These are phyloP conservation scores for Scatophagus argus DNA, from an alignment of 2,113 vertebrate genomes.

Conservation along the genomic window DNA sequence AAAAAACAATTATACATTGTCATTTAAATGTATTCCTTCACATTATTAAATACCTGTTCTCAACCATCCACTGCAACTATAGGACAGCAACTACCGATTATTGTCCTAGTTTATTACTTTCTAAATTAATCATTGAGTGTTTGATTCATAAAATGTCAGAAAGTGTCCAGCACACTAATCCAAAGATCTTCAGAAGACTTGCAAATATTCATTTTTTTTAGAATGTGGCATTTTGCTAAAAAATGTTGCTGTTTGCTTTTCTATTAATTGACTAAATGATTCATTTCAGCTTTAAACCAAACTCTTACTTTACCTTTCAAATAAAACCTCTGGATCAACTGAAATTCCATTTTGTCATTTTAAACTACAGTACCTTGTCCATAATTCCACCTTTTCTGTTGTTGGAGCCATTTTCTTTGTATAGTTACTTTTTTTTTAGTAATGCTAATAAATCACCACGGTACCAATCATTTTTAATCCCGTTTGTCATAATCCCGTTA, in stretches of 20 bases:
- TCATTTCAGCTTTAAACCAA: background rate
- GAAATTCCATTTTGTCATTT: too few relatives aligned
- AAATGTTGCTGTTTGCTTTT: background rate
- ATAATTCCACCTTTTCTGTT: too few relatives aligned
- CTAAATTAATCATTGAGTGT: background rate
- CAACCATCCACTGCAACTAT: too few relatives aligned
- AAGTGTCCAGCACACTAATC: too few relatives aligned
- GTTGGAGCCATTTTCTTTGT: background rate
- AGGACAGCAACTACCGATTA: too few relatives aligned
- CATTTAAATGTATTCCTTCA: background rate
- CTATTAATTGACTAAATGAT: background rate
- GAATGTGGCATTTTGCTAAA: background rate
- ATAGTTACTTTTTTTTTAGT: background rate
- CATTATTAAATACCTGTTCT: background rate
- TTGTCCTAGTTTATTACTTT: background rate
- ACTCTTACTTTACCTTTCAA: too few relatives aligned
- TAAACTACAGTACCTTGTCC: background rate
- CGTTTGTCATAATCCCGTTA: conserved; percentile 38
- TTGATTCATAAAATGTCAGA: too few relatives aligned
- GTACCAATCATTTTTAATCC: conserved; percentile 28
- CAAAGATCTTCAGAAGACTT: background rate
- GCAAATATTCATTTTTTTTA: background rate
- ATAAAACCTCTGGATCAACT: too few relatives aligned
- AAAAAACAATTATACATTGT: background rate
- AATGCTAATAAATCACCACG: conserved; percentile 14